Base-by-base conservation (phyloP, 2,797 vertebrate genomes). In the Gymnoscopelus microlampas region DNA sequence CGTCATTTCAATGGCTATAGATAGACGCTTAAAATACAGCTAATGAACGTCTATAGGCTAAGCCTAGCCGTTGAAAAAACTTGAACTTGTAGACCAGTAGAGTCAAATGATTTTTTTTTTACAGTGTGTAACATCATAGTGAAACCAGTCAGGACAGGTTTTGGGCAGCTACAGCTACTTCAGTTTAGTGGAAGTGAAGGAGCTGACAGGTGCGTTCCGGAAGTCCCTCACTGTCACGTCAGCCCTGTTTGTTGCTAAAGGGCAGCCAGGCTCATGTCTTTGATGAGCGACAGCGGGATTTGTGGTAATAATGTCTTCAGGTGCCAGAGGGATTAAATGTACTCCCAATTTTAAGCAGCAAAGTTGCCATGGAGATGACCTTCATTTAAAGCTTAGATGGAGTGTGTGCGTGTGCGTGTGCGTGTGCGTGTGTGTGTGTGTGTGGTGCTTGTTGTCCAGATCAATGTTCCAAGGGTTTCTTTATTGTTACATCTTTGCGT, bases 311-410 rank as follows among this genome's bases (percentile, higher is more conserved):
- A 93, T 91, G 88, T 90, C 90, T 89, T 88, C 81, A 88, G 89
- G 88, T 92, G 85, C 82, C 83, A 89, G 84, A 87, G 81, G 86
- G 89, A 91, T 90, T 90, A 91, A 92, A 86, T 68, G 88, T 85
- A 87, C 78, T 91, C 81, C 82, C 39, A 1, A 85, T 92, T 91
- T 92, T 84, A 85, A 87, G 88, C 76, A 75, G 86, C 80, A 83
- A 89, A 87, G 88, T 93, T 91, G 73, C 90, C 84, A 92, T 93
- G 82, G 89, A 53, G 71, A 94, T 91, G 86, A 93, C 93, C 91
- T 94, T 93, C 83, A 88, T 76, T 84, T 83, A 85, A 82, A 80
- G 82, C 81, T 77, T 70, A 71, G 61, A 71, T 76, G 68, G 68
- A 4, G 56, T 44, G 70, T 75, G 81, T 54, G 39, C 73, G 56